These are phyloP conservation scores for Allobates femoralis DNA, from an alignment of 2,797 vertebrate species.

Conservation along the genomic window DNA sequence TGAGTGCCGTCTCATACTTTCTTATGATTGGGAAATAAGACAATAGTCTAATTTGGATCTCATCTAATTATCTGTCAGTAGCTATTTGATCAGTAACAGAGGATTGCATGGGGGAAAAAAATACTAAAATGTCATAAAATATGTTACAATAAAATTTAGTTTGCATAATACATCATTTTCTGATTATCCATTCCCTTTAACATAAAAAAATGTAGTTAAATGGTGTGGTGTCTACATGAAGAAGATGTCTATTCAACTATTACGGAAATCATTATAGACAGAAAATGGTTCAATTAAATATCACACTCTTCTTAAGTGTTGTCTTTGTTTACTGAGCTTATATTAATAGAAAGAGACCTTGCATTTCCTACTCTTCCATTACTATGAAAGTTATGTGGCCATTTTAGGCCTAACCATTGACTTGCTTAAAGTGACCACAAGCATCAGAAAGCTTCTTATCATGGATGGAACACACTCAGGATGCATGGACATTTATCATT, in stretches of 20 bases:
- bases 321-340: conserved; percentile 14
- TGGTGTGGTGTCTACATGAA: background rate
- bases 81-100: background rate
- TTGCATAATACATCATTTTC: too few species aligned
- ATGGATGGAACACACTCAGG: background rate
- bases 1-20: too few species aligned
- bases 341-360: conserved; percentile 41
- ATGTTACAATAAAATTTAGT: too few species aligned
- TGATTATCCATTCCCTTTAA: too few species aligned
- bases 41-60: background rate
- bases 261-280: background rate
- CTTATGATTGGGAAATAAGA: background rate
- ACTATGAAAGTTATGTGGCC: conserved; percentile 39
- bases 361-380: conserved; percentile 56
- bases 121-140: too few species aligned
- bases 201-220: background rate
- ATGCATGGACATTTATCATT: background rate
- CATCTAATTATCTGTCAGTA: background rate
- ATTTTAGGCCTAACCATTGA: conserved; percentile 38
- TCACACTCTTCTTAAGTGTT: background rate
- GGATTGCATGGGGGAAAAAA: background rate
- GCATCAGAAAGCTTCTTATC: background rate
- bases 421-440: conserved; percentile 47
- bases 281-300: background rate
- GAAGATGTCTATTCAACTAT: background rate